A percentile compares a stretch with the other conserved stretches of the same genome.
These are phyloP conservation scores for Xylocopa sonorina DNA, from an alignment of 1,140 invertebrate species.

Conservation along the genomic window DNA sequence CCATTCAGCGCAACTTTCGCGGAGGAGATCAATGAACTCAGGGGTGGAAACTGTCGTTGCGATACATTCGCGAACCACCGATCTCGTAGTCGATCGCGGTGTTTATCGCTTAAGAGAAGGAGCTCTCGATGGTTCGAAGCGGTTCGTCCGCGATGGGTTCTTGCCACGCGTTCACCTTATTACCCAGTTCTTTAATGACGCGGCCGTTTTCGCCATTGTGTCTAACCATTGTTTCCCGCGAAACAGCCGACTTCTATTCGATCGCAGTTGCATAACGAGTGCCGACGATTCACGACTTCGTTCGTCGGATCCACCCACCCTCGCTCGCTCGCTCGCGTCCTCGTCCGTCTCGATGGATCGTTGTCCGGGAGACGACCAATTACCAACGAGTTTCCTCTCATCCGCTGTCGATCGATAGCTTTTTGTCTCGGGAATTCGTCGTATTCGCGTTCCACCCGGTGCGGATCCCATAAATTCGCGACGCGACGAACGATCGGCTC, in stretches of 20 bases:
- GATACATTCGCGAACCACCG: neutral
- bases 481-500: constrained; percentile 26
- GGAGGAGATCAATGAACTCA: neutral
- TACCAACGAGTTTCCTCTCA: constrained; percentile 48
- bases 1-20: constrained; percentile 3
- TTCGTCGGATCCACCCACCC: too few species aligned
- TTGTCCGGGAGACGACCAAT: constrained; percentile 53
- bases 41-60: neutral
- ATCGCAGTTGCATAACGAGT: constrained; percentile 52
- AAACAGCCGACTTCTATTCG: constrained; percentile 42
- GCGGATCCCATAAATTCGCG: constrained; percentile 38
- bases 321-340: neutral
- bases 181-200: constrained; percentile 47
- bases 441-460: constrained; percentile 18
- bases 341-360: constrained; percentile 44
- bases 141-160: neutral
- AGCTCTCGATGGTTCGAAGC: neutral
- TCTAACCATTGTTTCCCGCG: constrained; percentile 40
- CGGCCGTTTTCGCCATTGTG: constrained; percentile 40
- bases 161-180: constrained; percentile 33
- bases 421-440: constrained; percentile 54
- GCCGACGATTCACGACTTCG: constrained; percentile 43
- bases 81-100: neutral
- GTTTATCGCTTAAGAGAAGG: neutral
- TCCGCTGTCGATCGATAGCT: constrained; percentile 47